A percentile compares a stretch with the other conserved stretches of the same genome.
phyloP scores from a whole-genome alignment of 2,113 vertebrate species.

The Coturnix japonica region DNA sequence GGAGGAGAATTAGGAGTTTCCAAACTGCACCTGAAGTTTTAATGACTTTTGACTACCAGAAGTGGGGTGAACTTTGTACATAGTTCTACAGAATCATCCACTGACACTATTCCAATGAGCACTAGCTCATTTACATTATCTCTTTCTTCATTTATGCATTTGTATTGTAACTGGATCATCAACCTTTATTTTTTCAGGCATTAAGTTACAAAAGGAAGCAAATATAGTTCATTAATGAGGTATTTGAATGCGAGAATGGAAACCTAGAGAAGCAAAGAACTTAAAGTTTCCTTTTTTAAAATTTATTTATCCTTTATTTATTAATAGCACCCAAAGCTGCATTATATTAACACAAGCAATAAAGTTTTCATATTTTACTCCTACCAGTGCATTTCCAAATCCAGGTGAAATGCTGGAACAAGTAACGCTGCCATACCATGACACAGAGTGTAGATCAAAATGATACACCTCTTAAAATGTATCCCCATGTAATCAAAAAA shows the following conservation, averaged over 20 bases:
- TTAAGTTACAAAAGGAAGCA: not conserved
- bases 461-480: not conserved
- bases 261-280: not conserved
- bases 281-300: not conserved
- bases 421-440: conserved; percentile 26
- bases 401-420: conserved; percentile 58
- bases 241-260: not conserved
- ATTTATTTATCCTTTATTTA: conserved; percentile 64
- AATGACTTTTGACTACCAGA: not conserved
- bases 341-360: conserved; percentile 66
- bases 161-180: not conserved
- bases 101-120: not conserved
- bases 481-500: conserved; percentile 7
- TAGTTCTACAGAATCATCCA: not conserved
- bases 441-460: conserved; percentile 29
- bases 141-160: not conserved
- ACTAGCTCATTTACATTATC: not conserved
- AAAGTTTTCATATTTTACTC: conserved; percentile 55
- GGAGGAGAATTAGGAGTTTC: not conserved
- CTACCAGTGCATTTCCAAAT: conserved; percentile 69
- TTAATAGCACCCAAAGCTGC: conserved; percentile 64
- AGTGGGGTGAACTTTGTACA: not conserved
- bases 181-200: not conserved
- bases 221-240: not conserved
- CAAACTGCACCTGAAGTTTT: not conserved